These are phyloP conservation scores for Phyllotis vaccarum DNA, from an alignment of 2,797 vertebrate genomes.

Conservation along the genomic window DNA sequence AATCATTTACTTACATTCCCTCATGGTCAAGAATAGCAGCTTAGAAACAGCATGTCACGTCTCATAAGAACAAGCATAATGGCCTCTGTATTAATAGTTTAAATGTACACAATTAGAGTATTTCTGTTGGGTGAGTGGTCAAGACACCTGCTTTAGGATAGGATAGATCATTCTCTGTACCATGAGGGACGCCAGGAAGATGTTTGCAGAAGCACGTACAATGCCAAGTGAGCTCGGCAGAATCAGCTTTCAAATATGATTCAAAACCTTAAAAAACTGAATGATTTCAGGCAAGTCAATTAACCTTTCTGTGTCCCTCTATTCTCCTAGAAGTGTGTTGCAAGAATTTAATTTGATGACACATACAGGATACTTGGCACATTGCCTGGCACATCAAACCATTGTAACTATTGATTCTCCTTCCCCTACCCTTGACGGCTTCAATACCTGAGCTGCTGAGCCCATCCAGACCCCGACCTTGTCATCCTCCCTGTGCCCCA, in stretches of 20 bases:
- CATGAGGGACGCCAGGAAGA: background rate
- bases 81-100: background rate
- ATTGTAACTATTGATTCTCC: slow-evolving; percentile 6
- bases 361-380: slow-evolving; percentile 22
- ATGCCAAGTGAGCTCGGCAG: background rate
- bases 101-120: background rate
- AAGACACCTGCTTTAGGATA: background rate
- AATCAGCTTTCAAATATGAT: slow-evolving; percentile 33
- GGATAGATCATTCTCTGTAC: background rate
- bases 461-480: background rate
- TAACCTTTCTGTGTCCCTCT: slow-evolving; percentile 54
- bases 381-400: background rate
- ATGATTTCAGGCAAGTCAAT: slow-evolving; percentile 53
- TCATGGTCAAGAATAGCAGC: background rate
- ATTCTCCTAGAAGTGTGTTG: background rate
- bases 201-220: background rate
- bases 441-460: background rate
- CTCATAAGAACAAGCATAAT: background rate
- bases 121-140: background rate
- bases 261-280: slow-evolving; percentile 58
- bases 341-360: slow-evolving; percentile 52
- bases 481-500: background rate
- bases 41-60: background rate
- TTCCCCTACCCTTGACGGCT: background rate
- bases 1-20: background rate